Conservation (phyloP, 2,888 invertebrate species). For the Prosopocoilus inquinatus region DNA sequence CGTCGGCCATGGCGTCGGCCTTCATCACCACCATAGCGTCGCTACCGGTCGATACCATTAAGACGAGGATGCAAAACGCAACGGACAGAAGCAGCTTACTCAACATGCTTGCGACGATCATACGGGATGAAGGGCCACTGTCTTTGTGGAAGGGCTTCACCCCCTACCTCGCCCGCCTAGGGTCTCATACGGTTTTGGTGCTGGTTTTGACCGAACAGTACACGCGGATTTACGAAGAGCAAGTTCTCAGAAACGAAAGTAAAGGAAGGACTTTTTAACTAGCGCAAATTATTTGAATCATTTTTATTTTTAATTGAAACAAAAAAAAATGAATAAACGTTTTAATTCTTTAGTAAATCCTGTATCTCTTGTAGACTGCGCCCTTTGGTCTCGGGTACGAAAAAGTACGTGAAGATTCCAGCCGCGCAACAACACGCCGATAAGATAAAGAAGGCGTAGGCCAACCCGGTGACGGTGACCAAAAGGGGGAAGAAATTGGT, state of each 20-base stretch:
- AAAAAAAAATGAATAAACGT: too few species aligned
- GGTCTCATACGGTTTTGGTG: constrained; percentile 97
- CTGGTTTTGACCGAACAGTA: constrained; percentile 94
- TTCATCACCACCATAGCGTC: constrained; percentile 94
- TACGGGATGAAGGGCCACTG: constrained; percentile 86
- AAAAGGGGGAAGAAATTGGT: constrained; percentile 67
- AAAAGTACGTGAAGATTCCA: constrained; percentile 62
- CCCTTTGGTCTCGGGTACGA: constrained; percentile 24
- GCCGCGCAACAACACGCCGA: constrained; percentile 58
- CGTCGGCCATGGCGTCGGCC: constrained; percentile 95
- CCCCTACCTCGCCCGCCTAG: constrained; percentile 93
- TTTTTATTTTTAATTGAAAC: too few species aligned
- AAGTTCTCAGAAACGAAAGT: constrained; percentile 5
- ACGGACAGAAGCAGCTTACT: constrained; percentile 73
- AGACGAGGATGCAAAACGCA: constrained; percentile 99
- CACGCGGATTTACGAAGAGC: constrained; percentile 1
- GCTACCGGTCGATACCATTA: constrained; percentile 99
- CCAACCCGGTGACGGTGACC: constrained; percentile 56
- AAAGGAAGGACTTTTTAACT: too few species aligned
- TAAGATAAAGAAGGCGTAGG: constrained; percentile 71
- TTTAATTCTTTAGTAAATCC: constrained; percentile 12
- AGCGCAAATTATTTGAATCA: too few species aligned
- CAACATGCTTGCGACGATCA: constrained; percentile 76
- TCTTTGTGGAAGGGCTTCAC: constrained; percentile 98
- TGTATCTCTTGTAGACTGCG: constrained; percentile 23